Base-by-base conservation (phyloP, 2,113 vertebrate species). In the Garra rufa region DNA sequence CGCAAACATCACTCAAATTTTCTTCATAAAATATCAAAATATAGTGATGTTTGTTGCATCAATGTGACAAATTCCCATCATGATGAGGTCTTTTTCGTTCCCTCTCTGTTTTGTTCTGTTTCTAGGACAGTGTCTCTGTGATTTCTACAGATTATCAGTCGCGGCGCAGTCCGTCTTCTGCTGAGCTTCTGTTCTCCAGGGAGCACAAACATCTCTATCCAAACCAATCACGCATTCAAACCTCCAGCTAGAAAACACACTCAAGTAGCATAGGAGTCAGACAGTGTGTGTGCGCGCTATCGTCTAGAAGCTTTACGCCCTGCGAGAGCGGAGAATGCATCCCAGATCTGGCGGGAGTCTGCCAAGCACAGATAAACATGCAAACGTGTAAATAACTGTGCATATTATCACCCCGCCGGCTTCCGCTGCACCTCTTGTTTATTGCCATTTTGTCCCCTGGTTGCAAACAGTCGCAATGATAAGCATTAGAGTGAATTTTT, bases 321-420 rank as follows among this genome's bases (percentile, higher is more conserved):
- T n/a, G 69, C 9, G 26, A 75, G 52, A 81, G 59, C 11, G 46
- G 55, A 73, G 63, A 61, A 76, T 41, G 11, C 78, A 48, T 83
- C 76, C 74, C 44, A 50, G 44, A 83, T 61, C 65, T 82, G 73
- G 55, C 50, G 26, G 73, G 65, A 69, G 84, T 73, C 85, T 86
- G 87, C 85, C 78, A 59, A 77, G 46, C 55, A 46, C 55, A 84
- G 87, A 88, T 88, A 84, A 84, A 84, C 87, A 86, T 74, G 78
- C 59, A 77, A 84, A 88, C 69, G 59, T 82, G 79, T 70, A 82
- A 82, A 82, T 70, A 82, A 69, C 75, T 14, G 38, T 82, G 41
- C 84, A 85, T 73, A 70, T 79, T 87, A 82, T 77, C 76, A 67
- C 57, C 30, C 77, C 19, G 77, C 69, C 44, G 59, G 84, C 52